Evolutionary conservation across 2,113 vertebrate species (phyloP).

Genomic region (Tonatia bakeri): DNA sequence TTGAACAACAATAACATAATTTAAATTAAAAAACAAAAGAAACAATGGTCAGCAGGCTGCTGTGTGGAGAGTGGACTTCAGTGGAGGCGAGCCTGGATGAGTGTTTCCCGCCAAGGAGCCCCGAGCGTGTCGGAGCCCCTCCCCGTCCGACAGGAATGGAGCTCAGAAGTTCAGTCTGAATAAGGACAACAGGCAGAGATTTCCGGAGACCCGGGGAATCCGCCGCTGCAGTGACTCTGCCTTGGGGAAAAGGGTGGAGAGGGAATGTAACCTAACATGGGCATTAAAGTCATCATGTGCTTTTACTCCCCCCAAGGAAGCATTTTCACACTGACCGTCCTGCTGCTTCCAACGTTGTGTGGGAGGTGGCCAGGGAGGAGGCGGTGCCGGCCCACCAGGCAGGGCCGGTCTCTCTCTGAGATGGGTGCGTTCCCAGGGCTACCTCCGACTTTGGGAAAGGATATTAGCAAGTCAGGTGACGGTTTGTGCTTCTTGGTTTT

Average conservation of each 20-base stretch:
- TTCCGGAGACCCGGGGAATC: background rate
- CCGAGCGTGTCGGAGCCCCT: background rate
- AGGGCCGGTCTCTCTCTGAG: background rate
- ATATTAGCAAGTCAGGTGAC: background rate
- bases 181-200: background rate
- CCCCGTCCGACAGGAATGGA: background rate
- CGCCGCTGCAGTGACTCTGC: background rate
- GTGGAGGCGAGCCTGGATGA: background rate
- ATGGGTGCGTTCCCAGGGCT: fast-evolving
- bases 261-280: background rate
- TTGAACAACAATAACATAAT: no score
- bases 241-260: background rate
- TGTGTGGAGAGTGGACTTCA: background rate
- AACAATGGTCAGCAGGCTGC: background rate
- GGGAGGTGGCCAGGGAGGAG: background rate
- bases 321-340: background rate
- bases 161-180: background rate
- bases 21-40: background rate
- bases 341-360: background rate
- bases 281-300: background rate
- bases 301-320: background rate
- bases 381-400: fast-evolving
- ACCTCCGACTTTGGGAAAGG: background rate
- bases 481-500: no score
- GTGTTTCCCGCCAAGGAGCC: background rate